These are phyloP conservation scores for Channa striata DNA, from an alignment of 2,797 vertebrate genomes.

Conservation along the genomic window DNA sequence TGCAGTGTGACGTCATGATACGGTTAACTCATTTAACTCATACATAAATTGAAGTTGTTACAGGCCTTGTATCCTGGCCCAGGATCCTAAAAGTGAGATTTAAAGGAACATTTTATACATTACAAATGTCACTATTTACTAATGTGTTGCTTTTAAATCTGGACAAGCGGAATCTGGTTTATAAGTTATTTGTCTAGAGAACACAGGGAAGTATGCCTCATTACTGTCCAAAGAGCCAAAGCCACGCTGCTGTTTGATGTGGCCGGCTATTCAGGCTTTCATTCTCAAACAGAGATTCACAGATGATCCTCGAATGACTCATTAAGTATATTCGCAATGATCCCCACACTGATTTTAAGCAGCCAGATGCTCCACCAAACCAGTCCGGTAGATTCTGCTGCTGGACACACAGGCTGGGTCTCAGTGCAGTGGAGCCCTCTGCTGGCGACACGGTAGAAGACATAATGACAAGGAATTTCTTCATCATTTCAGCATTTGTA, in stretches of 20 bases:
- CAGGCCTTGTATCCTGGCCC: background rate
- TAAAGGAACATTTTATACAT: conserved; percentile 24
- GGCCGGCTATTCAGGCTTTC: conserved; percentile 55
- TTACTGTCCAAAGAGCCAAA: conserved; percentile 65
- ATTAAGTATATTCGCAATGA: conserved; percentile 60
- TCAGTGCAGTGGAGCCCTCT: conserved; percentile 70
- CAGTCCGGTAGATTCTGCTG: conserved; percentile 14
- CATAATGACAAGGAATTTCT: too few species aligned
- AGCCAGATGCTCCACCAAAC: conserved; percentile 45
- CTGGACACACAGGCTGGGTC: background rate
- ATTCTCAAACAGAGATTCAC: conserved; percentile 62
- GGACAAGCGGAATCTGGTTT: conserved; percentile 60
- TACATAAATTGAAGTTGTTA: background rate
- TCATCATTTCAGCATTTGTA: too few species aligned
- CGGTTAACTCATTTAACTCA: background rate
- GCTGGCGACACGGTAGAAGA: conserved; percentile 51
- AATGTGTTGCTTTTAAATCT: conserved; percentile 30
- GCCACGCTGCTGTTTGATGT: conserved; percentile 60
- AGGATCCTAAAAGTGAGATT: background rate
- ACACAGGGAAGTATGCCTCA: conserved; percentile 65
- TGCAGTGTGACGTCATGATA: background rate
- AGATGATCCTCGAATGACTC: conserved; percentile 75
- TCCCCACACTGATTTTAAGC: conserved; percentile 40
- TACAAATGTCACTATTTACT: conserved; percentile 11
- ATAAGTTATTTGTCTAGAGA: conserved; percentile 60